Base-by-base conservation (phyloP, 2,797 vertebrate genomes). In the Sebastes reedi region DNA sequence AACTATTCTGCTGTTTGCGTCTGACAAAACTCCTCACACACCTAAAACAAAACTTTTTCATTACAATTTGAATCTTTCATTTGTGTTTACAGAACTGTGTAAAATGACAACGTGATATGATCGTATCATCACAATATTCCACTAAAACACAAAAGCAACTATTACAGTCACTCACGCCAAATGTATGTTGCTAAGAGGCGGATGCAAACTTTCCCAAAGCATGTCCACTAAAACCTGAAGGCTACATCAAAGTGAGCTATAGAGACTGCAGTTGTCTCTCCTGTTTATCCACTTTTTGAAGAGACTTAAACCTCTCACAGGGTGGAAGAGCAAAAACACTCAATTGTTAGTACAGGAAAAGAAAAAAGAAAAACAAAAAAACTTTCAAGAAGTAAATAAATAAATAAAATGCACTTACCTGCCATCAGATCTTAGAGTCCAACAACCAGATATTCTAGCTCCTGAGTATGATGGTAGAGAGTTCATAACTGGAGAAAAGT, bases 401-500 rank as follows among this genome's bases (percentile, higher is more conserved):
- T 25, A 71, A 85, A 86, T 61, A 50, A 69, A 87, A 80, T 62
- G 93, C 58, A 89, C 97, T 99, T 96, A 99, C 98, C 98, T 94
- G 81, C 93, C 89, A 84, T 97, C 96, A 0, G 95, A 90, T 87
- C 95, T 95, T 0, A 99, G 96, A 79, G 94, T 95, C 97, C 98
- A 97, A 92, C 96, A 98, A 87, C 97, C 98, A 0, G 98, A 98
- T 88, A 98, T 97, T 95, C 97, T 96, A 80, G 97, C 95, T 76
- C 97, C 97, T 56, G 96, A 95, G 90, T 95, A 97, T 39, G 92
- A 84, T 0, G 96, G 96, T 81, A 97, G 95, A 78, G 94, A 95
- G 95, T 94, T 97, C 97, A 98, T 97, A 82, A 79, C 75, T 76
- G 70, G 13, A 89, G 72, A 81, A 78, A 79, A 80, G 69, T 72